These are phyloP conservation scores for Polypterus senegalus DNA, from an alignment of 2,113 vertebrate genomes.

Conservation along the genomic window DNA sequence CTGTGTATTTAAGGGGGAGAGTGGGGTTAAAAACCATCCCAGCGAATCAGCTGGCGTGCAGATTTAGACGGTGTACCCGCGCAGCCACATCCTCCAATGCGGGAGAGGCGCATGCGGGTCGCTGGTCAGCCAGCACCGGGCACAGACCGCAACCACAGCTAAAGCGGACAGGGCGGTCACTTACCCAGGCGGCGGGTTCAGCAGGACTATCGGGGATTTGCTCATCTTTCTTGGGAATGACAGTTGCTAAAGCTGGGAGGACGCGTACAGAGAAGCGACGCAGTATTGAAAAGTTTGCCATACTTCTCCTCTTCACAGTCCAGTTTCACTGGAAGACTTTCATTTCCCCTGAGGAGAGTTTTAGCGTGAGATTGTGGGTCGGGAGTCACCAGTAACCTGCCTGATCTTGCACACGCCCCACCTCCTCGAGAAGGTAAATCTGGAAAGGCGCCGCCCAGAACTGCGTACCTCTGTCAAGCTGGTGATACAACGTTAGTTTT, in stretches of 20 bases:
- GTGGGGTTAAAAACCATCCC: too few species aligned
- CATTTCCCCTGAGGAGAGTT: too few species aligned
- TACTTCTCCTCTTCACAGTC: not conserved
- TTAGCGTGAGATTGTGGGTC: too few species aligned
- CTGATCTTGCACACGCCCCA: too few species aligned
- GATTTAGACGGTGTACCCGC: not conserved
- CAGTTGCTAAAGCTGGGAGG: not conserved
- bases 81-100: not conserved
- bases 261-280: not conserved
- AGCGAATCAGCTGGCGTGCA: not conserved
- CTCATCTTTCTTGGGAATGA: not conserved
- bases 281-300: not conserved
- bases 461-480: too few species aligned
- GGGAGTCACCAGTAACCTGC: too few species aligned
- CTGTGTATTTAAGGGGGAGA: too few species aligned
- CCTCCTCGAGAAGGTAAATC: too few species aligned
- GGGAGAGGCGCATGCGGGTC: too few species aligned
- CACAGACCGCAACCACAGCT: not conserved
- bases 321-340: too few species aligned
- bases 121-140: not conserved
- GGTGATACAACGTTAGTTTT: too few species aligned
- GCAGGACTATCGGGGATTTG: not conserved
- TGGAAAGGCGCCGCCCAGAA: too few species aligned
- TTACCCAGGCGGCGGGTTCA: not conserved
- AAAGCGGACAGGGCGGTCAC: not conserved